Percentiles rank a stretch among this genome's conserved stretches.
These are phyloP conservation scores for Euclidia mi DNA, from an alignment of 2,888 invertebrate genomes.

Conservation along the genomic window DNA sequence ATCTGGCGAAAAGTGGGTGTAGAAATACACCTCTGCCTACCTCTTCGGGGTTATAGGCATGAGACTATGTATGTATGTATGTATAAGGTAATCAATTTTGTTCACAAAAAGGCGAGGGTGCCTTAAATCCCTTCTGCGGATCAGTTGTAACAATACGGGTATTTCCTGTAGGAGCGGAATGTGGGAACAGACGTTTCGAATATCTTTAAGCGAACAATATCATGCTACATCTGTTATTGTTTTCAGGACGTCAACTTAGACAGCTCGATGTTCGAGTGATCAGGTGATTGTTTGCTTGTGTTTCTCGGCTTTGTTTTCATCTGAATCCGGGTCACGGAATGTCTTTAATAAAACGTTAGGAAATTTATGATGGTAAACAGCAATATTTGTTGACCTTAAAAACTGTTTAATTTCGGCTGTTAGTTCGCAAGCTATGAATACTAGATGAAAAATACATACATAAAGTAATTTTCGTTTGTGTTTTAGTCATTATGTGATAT, in stretches of 20 bases:
- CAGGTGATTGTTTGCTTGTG: conserved; percentile 11
- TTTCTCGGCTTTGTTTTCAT: conserved; percentile 6
- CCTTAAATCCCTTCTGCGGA: conserved; percentile 54
- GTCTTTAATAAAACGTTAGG: conserved; percentile 7
- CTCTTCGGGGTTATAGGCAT: too few relatives aligned
- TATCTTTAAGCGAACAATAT: conserved; percentile 56
- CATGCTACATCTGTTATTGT: conserved; percentile 47
- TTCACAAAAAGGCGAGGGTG: conserved; percentile 52
- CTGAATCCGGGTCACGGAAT: conserved; percentile 7
- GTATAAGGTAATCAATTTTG: too few relatives aligned
- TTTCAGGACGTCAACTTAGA: conserved; percentile 33
- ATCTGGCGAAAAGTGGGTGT: too few relatives aligned
- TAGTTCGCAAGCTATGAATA: too few relatives aligned
- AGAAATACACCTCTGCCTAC: too few relatives aligned
- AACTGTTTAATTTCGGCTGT: too few relatives aligned
- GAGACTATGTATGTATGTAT: too few relatives aligned
- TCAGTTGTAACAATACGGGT: conserved; percentile 62
- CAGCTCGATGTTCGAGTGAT: conserved; percentile 20
- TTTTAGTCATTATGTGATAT: too few relatives aligned
- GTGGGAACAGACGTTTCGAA: conserved; percentile 62
- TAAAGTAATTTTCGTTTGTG: too few relatives aligned
- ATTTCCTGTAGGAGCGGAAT: conserved; percentile 65
- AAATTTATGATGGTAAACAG: not conserved
- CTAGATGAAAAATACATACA: too few relatives aligned
- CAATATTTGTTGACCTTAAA: too few relatives aligned